Evolutionary conservation across 2,113 vertebrate species (phyloP).

Genomic region (Phrynosoma blainvillii): DNA sequence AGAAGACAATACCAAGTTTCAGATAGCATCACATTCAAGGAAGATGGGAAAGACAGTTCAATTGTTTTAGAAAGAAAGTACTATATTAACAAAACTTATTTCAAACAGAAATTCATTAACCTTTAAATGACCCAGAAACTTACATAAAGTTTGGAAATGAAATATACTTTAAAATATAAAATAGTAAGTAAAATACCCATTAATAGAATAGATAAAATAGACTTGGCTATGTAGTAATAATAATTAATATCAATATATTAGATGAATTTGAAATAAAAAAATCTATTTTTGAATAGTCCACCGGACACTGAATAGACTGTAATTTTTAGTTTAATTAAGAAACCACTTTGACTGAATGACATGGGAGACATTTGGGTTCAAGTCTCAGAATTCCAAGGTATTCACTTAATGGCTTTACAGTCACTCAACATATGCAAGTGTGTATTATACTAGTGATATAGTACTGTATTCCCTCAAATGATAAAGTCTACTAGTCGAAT

Average conservation of each 20-base stretch:
- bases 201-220: neutral
- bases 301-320: neutral
- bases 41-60: neutral
- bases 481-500: neutral
- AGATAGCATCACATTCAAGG: neutral
- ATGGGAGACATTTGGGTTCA: neutral
- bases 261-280: neutral
- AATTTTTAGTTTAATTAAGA: slow-evolving; percentile 4
- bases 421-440: too few relatives aligned
- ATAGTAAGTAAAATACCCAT: neutral
- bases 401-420: neutral
- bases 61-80: neutral
- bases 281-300: neutral
- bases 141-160: neutral
- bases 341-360: neutral
- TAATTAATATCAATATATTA: neutral
- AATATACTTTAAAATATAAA: neutral
- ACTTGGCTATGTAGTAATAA: neutral
- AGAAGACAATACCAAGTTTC: neutral
- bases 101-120: neutral
- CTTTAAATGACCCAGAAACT: neutral
- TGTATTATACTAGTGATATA: neutral
- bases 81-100: neutral
- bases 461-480: neutral
- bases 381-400: neutral